Evolutionary conservation across 2,888 invertebrate species (phyloP).

Genomic region (Temnothorax ravouxi): DNA sequence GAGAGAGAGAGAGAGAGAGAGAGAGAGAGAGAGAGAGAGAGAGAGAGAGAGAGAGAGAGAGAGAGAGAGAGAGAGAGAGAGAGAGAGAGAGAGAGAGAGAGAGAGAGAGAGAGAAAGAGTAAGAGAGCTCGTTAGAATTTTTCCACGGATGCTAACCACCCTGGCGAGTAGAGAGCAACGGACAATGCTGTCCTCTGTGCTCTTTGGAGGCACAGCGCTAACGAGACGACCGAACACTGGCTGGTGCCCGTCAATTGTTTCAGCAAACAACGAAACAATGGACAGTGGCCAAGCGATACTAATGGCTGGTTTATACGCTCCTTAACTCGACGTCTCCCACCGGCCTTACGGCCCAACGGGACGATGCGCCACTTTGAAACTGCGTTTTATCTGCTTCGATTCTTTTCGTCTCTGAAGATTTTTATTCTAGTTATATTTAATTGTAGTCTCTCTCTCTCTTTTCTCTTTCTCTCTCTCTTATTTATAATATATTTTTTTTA

Average conservation of each 20-base stretch:
- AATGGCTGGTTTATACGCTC: conserved; percentile 84
- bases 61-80: conserved; percentile 40
- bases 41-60: conserved; percentile 52
- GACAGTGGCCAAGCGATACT: conserved; percentile 83
- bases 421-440: background rate
- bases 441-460: background rate
- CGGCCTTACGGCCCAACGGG: conserved; percentile 54
- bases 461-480: background rate
- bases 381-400: conserved; percentile 9
- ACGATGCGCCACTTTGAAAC: conserved; percentile 62
- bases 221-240: conserved; percentile 85
- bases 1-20: conserved; percentile 45
- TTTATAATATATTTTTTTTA: background rate
- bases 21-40: conserved; percentile 20
- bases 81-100: conserved; percentile 37
- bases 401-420: background rate
- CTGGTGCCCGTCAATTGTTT: conserved; percentile 86
- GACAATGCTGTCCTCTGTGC: conserved; percentile 82
- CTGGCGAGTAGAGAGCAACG: conserved; percentile 76
- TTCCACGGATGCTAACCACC: conserved; percentile 84
- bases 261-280: conserved; percentile 82
- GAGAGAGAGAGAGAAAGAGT: conserved; percentile 16
- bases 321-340: conserved; percentile 75
- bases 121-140: conserved; percentile 85
- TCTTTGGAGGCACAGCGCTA: conserved; percentile 79